Percentiles rank a stretch among this genome's conserved stretches.
These are phyloP conservation scores for Takifugu rubripes DNA, from an alignment of 2,797 vertebrate species.

Conservation along the genomic window DNA sequence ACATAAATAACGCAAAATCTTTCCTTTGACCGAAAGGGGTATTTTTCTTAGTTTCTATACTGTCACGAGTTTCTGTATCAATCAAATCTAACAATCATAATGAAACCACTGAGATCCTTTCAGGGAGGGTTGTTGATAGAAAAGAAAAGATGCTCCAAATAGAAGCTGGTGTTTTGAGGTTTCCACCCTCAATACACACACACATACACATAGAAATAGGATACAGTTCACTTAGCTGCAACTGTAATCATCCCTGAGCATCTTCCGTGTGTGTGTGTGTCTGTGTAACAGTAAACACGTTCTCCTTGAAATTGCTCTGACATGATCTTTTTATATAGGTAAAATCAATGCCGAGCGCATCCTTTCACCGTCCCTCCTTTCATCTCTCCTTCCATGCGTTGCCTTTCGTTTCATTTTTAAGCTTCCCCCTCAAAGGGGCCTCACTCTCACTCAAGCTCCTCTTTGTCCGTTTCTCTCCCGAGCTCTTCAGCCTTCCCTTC, in stretches of 20 bases:
- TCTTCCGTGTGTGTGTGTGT: conserved; percentile 12
- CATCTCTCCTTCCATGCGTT: neutral
- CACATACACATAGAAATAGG: conserved; percentile 41
- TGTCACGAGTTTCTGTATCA: too few relatives aligned
- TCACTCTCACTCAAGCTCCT: conserved; percentile 25
- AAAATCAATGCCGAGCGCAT: conserved; percentile 3
- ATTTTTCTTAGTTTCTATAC: too few relatives aligned
- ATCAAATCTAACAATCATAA: too few relatives aligned
- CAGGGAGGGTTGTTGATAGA: too few relatives aligned
- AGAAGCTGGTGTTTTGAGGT: too few relatives aligned
- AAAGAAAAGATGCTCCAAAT: too few relatives aligned
- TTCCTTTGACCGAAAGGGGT: too few relatives aligned
- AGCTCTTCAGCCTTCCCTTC: conserved; percentile 27
- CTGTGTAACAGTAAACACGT: neutral
- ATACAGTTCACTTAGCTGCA: conserved; percentile 58
- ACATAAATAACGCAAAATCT: too few relatives aligned
- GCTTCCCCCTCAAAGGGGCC: conserved; percentile 22
- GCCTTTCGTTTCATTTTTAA: conserved; percentile 1
- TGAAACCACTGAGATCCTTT: too few relatives aligned
- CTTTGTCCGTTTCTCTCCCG: conserved; percentile 26
- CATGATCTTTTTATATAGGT: conserved; percentile 19
- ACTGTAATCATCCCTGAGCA: conserved; percentile 43
- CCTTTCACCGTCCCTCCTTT: neutral
- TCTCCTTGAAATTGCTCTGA: conserved; percentile 32
- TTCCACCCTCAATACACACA: conserved; percentile 10